Conservation (phyloP, 2,797 vertebrate species). For the Sebastes taczanowskii region DNA sequence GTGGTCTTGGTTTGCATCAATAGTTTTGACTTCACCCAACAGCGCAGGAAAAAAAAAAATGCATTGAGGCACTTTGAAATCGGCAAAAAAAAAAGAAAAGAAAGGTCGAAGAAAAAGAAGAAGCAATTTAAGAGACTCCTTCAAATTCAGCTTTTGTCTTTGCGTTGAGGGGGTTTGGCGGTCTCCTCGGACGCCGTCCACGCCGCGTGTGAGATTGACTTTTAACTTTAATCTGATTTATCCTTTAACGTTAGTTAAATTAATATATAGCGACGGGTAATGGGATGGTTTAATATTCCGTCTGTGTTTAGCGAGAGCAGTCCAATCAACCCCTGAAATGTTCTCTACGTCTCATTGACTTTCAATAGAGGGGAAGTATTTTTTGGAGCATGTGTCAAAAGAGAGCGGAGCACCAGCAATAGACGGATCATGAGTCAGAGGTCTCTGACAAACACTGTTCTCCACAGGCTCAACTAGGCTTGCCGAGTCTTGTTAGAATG, state of each 20-base stretch:
- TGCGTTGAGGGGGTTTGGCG: not conserved
- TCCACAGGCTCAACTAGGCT: not conserved
- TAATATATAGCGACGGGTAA: not conserved
- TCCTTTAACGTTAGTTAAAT: not conserved
- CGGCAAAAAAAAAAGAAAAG: not conserved
- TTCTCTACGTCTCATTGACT: slow-evolving; percentile 7
- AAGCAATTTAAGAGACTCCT: not conserved
- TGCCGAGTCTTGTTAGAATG: slow-evolving; percentile 20
- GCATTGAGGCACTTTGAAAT: not conserved
- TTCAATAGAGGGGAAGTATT: slow-evolving; percentile 5
- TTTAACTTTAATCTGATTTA: not conserved
- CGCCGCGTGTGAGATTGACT: not conserved
- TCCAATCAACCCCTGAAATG: not conserved
- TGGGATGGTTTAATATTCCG: not conserved
- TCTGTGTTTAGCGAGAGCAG: not conserved
- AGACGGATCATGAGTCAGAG: slow-evolving; percentile 24
- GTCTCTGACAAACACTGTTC: slow-evolving; percentile 4
- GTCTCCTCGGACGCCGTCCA: not conserved
- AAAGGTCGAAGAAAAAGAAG: slow-evolving; percentile 2
- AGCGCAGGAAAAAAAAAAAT: slow-evolving; percentile 4
- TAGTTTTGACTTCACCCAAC: slow-evolving; percentile 17
- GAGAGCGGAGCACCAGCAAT: not conserved
- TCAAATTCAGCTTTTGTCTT: not conserved
- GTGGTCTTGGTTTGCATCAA: slow-evolving; percentile 35
- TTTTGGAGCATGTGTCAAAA: slow-evolving; percentile 10